Conservation (phyloP, 2,113 vertebrate species). For the Hippocampus barbouri region DNA sequence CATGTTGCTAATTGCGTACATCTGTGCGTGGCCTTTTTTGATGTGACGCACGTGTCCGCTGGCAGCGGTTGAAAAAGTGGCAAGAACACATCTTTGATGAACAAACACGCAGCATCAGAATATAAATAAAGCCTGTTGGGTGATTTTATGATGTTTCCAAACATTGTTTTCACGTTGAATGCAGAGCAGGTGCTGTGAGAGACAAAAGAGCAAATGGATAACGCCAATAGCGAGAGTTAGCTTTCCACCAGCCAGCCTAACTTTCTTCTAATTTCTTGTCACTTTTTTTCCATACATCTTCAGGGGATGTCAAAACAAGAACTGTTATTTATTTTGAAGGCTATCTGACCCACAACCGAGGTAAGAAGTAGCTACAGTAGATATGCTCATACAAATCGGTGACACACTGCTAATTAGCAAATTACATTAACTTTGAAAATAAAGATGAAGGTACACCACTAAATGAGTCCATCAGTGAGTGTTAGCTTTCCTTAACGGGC, state of each 20-base stretch:
- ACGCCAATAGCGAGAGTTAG: neutral
- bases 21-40: slow-evolving; percentile 62
- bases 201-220: neutral
- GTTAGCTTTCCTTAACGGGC: neutral
- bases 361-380: neutral
- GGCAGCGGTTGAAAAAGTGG: neutral
- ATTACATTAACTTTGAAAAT: neutral
- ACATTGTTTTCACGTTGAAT: neutral
- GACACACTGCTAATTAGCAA: neutral
- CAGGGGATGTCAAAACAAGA: neutral
- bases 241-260: neutral
- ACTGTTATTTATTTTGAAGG: neutral
- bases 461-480: neutral
- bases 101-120: neutral
- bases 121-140: neutral
- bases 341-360: neutral
- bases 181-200: neutral
- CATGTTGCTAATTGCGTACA: slow-evolving; percentile 71
- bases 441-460: neutral
- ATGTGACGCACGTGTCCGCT: slow-evolving; percentile 5
- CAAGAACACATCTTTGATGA: neutral
- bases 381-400: neutral
- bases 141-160: slow-evolving; percentile 4
- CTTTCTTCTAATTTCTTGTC: neutral
- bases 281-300: neutral